A percentile compares a stretch with the other conserved stretches of the same genome.
Conservation (phyloP, 1,140 invertebrate species). For the Thaumatotibia leucotreta region DNA sequence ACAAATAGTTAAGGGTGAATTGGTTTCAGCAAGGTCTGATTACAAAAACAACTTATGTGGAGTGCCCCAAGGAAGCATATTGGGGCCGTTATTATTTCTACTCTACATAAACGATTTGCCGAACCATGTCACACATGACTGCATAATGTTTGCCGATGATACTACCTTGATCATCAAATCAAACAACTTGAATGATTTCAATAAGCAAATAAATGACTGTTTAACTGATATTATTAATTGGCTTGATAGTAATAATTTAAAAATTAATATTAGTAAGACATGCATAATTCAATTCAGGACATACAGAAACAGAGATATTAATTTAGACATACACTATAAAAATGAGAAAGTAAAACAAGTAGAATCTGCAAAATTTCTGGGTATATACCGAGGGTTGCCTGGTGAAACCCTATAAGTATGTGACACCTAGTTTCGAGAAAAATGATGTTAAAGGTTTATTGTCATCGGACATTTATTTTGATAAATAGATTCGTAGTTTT, state of each 20-base stretch:
- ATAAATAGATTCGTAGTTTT: too few species aligned
- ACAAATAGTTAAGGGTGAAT: background rate
- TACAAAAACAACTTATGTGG: background rate
- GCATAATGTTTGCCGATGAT: background rate
- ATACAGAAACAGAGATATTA: background rate
- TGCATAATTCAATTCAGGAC: background rate
- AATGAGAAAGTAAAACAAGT: background rate
- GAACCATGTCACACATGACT: background rate
- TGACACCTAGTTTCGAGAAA: too few species aligned
- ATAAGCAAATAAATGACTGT: too few species aligned
- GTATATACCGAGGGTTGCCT: too few species aligned
- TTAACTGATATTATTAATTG: too few species aligned
- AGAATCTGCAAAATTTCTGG: background rate
- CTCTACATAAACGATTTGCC: background rate
- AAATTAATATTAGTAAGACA: background rate
- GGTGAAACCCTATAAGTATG: too few species aligned
- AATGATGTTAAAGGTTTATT: too few species aligned
- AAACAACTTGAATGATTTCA: background rate
- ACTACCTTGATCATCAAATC: background rate
- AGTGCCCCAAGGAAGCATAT: background rate
- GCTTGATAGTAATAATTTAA: background rate
- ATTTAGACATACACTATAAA: background rate
- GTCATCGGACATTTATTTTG: too few species aligned
- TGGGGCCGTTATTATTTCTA: background rate
- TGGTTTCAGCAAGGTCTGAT: background rate